Evolutionary conservation across 2,797 vertebrate species (phyloP), one percentile per base, ranked within the genome.

Genomic region (Molossus alvarezi): DNA sequence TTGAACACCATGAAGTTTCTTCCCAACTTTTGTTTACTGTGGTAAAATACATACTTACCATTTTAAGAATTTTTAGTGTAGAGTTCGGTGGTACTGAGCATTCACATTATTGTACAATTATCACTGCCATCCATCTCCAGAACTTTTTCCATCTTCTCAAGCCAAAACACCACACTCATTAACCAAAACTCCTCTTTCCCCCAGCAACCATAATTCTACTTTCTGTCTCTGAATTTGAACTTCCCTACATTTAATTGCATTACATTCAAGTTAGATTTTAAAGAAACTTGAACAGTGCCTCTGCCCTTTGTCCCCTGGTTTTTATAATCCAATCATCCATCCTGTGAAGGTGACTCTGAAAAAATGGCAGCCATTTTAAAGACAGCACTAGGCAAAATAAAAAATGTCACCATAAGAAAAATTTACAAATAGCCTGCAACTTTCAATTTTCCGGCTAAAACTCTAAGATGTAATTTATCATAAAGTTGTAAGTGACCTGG

Each of bases 361-460:
- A 33, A 94, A 97, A 67, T 45, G 37, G 23, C 25, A 90, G 27
- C 60, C 57, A 48, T 58, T 91, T 91, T 83, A 95, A 88, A 95
- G 13, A 93, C 23, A 90, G 21, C 67, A 37, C 17, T 93, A 83
- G 9, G 23, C 60, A 87, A 76, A 94, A 69, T 10, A 94, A 95
- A 79, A 88, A 88, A 91, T 45, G 21, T 88, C 11, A 81, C 53
- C 10, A 25, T 84, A 93, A 72, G 41, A 65, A 95, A 95, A 86
- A 85, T 62, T 83, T 51, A 55, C 23, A 95, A 75, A 86, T 12
- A 72, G 21, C 5, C 27, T 81, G 6, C 10, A 86, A 67, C 25
- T 65, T 83, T 83, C 23, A 20, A 10, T 80, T 95, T 93, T 23
- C 20, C 62, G 45, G 33, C 33, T 94, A 94, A 90, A 94, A 87